A percentile compares a stretch with the other conserved stretches of the same genome.
These are phyloP conservation scores for Acanthosoma haemorrhoidale DNA, from an alignment of 2,888 invertebrate species.

Conservation along the genomic window DNA sequence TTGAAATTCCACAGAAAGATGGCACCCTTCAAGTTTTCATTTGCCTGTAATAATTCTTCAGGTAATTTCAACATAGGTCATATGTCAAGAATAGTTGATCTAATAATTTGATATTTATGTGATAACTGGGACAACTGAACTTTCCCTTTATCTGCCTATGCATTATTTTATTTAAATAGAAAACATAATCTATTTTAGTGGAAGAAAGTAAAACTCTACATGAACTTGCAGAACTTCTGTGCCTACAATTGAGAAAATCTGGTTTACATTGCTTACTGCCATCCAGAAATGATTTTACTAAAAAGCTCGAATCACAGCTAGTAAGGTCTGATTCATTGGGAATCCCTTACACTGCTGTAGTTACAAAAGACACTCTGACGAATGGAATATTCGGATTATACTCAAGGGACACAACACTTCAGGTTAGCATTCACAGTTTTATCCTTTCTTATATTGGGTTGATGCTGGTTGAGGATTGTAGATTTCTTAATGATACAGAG, in stretches of 20 bases:
- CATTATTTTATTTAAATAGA: not conserved
- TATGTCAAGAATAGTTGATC: not conserved
- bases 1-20: slow-evolving; percentile 63
- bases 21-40: slow-evolving; percentile 69
- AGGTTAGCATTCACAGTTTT: slow-evolving; percentile 51
- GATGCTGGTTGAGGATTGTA: too few species aligned
- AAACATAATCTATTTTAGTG: slow-evolving; percentile 38
- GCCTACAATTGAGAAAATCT: slow-evolving; percentile 50
- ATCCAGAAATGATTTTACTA: slow-evolving; percentile 43
- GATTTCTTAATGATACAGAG: not conserved
- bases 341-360: slow-evolving; percentile 66
- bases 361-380: slow-evolving; percentile 61
- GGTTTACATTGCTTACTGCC: slow-evolving; percentile 48
- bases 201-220: slow-evolving; percentile 48
- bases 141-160: not conserved
- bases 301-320: slow-evolving; percentile 46
- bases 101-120: not conserved
- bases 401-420: slow-evolving; percentile 54
- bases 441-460: not conserved
- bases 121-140: not conserved
- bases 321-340: slow-evolving; percentile 57
- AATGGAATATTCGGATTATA: slow-evolving; percentile 62
- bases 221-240: slow-evolving; percentile 54
- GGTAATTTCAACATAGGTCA: not conserved
- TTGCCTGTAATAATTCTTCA: slow-evolving; percentile 47